Conservation (phyloP, 2,113 vertebrate species). For the Gallinago paraguaiae region DNA sequence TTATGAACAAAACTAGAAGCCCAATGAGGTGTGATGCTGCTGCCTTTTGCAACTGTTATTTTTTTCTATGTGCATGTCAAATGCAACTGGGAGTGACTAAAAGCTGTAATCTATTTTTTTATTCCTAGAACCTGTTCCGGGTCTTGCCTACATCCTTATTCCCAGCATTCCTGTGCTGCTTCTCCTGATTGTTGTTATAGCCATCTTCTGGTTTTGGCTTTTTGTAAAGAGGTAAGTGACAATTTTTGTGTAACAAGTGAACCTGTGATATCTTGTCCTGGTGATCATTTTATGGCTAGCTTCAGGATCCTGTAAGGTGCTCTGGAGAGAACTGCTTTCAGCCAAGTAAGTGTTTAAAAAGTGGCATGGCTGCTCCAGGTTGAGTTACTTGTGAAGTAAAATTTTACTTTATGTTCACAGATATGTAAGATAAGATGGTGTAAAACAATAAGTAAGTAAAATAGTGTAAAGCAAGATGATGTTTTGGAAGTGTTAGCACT, state of each 20-base stretch:
- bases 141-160: constrained; percentile 84
- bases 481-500: not conserved
- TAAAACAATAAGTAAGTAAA: not conserved
- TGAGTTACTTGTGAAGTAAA: not conserved
- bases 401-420: not conserved
- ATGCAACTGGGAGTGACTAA: not conserved
- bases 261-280: not conserved
- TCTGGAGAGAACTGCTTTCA: not conserved
- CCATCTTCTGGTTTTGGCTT: constrained; percentile 82
- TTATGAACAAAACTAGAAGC: not conserved
- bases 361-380: not conserved
- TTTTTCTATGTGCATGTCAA: not conserved
- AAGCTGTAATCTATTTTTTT: not conserved
- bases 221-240: constrained; percentile 79
- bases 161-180: constrained; percentile 81
- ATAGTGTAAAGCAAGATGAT: not conserved
- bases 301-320: not conserved
- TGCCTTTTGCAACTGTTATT: not conserved
- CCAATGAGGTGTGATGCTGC: not conserved
- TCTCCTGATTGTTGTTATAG: constrained; percentile 75
- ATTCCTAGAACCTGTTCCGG: constrained; percentile 68
- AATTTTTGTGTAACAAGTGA: not conserved
- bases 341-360: not conserved
- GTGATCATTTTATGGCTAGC: not conserved
- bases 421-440: not conserved